phyloP scores from a whole-genome alignment of 2,888 invertebrate genomes.

The Drosophila falleni region DNA sequence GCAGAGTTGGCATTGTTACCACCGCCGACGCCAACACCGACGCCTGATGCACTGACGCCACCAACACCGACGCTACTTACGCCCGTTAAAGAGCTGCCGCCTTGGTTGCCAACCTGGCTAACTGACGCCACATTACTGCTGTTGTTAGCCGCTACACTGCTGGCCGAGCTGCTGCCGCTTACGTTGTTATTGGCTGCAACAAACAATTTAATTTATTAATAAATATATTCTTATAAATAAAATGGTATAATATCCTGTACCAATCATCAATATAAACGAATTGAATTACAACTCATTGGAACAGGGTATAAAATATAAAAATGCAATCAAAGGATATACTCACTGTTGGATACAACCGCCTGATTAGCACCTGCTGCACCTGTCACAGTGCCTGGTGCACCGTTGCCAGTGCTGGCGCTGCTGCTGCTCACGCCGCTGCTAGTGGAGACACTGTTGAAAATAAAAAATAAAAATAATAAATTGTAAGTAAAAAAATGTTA shows the following conservation, averaged over 20 bases:
- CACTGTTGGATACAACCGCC: slow-evolving; percentile 82
- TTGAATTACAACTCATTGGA: too few species aligned
- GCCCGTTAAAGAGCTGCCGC: slow-evolving; percentile 61
- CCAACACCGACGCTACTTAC: slow-evolving; percentile 67
- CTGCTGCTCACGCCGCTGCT: slow-evolving; percentile 84
- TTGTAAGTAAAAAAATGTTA: not conserved
- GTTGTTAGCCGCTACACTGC: slow-evolving; percentile 66
- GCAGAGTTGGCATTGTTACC: slow-evolving; percentile 78
- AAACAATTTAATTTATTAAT: not conserved
- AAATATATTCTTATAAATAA: not conserved
- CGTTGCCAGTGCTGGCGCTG: slow-evolving; percentile 77
- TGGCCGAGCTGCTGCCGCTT: slow-evolving; percentile 72
- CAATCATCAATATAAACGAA: too few species aligned
- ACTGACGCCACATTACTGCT: slow-evolving; percentile 63
- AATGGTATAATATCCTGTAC: not conserved
- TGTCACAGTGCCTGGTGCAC: slow-evolving; percentile 76
- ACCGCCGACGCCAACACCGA: slow-evolving; percentile 52
- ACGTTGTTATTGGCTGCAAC: slow-evolving; percentile 74
- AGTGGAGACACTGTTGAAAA: slow-evolving; percentile 81
- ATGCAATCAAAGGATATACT: slow-evolving; percentile 40
- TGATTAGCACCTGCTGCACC: slow-evolving; percentile 77
- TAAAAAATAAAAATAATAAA: not conserved
- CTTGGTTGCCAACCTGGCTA: slow-evolving; percentile 46
- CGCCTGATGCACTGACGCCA: slow-evolving; percentile 61
- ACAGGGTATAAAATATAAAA: too few species aligned